Conservation (phyloP, 2,888 invertebrate species). For the Griposia aprilina region DNA sequence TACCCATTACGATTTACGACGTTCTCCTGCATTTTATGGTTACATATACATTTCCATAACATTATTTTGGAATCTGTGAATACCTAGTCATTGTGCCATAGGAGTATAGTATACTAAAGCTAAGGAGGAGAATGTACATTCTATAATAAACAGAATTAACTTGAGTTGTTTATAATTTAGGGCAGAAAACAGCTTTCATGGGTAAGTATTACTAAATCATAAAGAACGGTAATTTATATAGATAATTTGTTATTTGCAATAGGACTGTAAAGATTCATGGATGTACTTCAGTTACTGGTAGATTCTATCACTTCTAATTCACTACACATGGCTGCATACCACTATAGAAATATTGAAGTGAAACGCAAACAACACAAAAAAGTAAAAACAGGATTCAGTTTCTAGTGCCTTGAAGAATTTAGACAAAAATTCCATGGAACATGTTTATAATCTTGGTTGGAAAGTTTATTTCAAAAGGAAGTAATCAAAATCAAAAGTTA, state of each 20-base stretch:
- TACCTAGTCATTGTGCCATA: not conserved
- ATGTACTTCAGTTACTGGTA: too few relatives aligned
- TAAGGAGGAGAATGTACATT: not conserved
- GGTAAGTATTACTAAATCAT: not conserved
- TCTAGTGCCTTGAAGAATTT: not conserved
- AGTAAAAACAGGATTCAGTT: too few relatives aligned
- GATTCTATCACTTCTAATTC: not conserved
- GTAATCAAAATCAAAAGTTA: not conserved
- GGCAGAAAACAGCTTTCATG: not conserved
- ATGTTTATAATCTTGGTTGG: not conserved
- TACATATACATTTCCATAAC: constrained; percentile 14
- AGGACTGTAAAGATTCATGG: not conserved
- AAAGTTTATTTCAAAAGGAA: not conserved
- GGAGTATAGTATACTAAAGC: not conserved
- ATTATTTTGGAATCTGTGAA: constrained; percentile 21
- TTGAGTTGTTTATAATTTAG: not conserved
- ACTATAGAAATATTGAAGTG: not conserved
- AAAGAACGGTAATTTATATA: not conserved
- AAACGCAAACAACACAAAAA: not conserved
- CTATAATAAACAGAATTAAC: not conserved
- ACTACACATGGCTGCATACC: too few relatives aligned
- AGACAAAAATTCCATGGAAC: not conserved
- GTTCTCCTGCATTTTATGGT: constrained; percentile 13
- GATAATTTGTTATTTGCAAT: not conserved
- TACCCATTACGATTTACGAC: constrained; percentile 27